These are phyloP conservation scores for Galeruca laticollis DNA, from an alignment of 2,888 invertebrate genomes.

Conservation along the genomic window DNA sequence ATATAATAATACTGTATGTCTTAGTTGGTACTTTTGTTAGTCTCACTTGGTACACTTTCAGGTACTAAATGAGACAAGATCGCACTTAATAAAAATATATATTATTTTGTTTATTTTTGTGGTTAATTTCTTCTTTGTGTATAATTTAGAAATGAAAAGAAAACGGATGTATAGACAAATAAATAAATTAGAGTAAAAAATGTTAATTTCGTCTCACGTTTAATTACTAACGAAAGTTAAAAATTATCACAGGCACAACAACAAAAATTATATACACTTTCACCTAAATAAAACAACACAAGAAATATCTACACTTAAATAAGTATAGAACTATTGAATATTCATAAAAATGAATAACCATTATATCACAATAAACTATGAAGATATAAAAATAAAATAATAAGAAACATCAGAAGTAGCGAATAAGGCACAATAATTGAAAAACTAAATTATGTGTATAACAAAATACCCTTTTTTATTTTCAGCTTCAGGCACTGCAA, in stretches of 20 bases:
- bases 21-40: too few relatives aligned
- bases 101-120: too few relatives aligned
- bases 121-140: too few relatives aligned
- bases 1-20: too few relatives aligned
- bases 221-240: constrained; percentile 21
- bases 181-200: too few relatives aligned
- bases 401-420: constrained; percentile 21
- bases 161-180: too few relatives aligned
- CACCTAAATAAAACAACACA: constrained; percentile 23
- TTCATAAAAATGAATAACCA: constrained; percentile 22
- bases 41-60: too few relatives aligned
- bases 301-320: constrained; percentile 19
- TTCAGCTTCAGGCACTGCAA: constrained; percentile 24
- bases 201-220: background rate
- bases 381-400: constrained; percentile 23
- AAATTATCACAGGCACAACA: constrained; percentile 19
- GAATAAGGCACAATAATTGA: constrained; percentile 11
- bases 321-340: constrained; percentile 16
- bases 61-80: too few relatives aligned
- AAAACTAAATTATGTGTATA: constrained; percentile 14
- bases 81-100: too few relatives aligned
- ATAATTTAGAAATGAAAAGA: too few relatives aligned
- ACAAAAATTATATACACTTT: constrained; percentile 21
- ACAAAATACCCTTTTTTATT: constrained; percentile 22
- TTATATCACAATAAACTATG: constrained; percentile 22